Base-by-base conservation (phyloP, 1,140 invertebrate genomes). In the Chionoecetes opilio region DNA sequence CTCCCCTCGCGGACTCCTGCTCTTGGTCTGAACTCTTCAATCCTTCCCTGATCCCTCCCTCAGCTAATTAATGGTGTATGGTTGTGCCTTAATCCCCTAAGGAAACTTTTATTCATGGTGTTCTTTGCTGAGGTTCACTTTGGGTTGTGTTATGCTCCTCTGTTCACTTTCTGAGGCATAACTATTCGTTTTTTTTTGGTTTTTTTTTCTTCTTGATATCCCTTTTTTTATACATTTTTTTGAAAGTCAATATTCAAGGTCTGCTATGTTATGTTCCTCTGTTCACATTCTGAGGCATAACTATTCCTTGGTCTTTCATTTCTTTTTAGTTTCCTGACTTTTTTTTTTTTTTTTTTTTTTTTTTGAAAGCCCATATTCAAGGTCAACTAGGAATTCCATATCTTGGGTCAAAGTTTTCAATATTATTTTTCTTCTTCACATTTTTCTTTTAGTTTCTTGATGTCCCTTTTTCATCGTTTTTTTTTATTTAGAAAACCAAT, bases 21-120 rank as follows among this genome's bases (percentile, higher is more conserved):
- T 75, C 63, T n/a, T 53, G 46, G 46, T 53, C 63, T 75, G n/a
- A n/a, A 75, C n/a, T n/a, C 21, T 0, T 46, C 11, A 21, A 75
- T 75, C 63, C 63, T 75, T 26, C 63, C 63, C n/a, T 75, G 63
- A 75, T 17, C 63, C n/a, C 63, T 75, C 63, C 6, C 63, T 75
- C 21, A 75, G 21, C 63, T 75, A 75, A 75, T 75, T 75, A 75
- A 75, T 75, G 63, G 63, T 75, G 21, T 75, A 75, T 75, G 63
- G 63, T 75, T 75, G 63, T 26, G 21, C n/a, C 63, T 17, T n/a
- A n/a, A 75, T 75, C 63, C 63, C 21, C 63, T 21, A 26, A 26
- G 63, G 21, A 75, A 53, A 75, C 63, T 75, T 75, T 75, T 75
- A 75, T 5, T 75, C n/a, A 6, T n/a, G 63, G n/a, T 75, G 63